Conservation (phyloP, 2,113 vertebrate genomes). For the Bubo scandiacus region DNA sequence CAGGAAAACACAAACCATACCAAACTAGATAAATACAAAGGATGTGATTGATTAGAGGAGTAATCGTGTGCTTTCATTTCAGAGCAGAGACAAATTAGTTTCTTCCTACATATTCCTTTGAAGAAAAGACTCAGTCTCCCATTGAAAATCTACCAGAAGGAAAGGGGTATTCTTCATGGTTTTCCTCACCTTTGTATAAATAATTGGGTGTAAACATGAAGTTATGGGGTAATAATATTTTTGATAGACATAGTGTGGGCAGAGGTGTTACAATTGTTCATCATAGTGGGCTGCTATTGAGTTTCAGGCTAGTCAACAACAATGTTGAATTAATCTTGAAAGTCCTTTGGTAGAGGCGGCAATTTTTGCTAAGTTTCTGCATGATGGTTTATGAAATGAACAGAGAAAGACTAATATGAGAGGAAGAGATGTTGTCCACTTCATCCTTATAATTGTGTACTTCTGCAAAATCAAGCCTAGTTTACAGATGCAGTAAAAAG, state of each 20-base stretch:
- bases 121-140: slow-evolving; percentile 34
- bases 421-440: background rate
- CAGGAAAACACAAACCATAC: background rate
- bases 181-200: background rate
- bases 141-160: slow-evolving; percentile 33
- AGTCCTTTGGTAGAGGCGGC: background rate
- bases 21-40: slow-evolving; percentile 17
- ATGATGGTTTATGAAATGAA: background rate
- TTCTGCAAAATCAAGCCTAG: background rate
- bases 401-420: background rate
- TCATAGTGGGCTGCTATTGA: background rate
- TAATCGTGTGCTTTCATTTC: slow-evolving; percentile 47
- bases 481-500: background rate
- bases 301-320: background rate
- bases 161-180: background rate
- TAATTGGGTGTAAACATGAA: background rate
- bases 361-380: background rate
- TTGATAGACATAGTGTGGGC: background rate
- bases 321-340: background rate
- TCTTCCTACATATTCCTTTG: slow-evolving; percentile 29
- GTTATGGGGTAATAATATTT: background rate
- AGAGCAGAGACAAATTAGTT: slow-evolving; percentile 62
- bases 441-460: background rate
- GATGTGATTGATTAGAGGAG: slow-evolving; percentile 26
- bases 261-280: background rate